Evolutionary conservation across 2,113 vertebrate genomes (phyloP), one percentile per base, ranked within the genome.

Genomic region (Sebastes schlegelii): DNA sequence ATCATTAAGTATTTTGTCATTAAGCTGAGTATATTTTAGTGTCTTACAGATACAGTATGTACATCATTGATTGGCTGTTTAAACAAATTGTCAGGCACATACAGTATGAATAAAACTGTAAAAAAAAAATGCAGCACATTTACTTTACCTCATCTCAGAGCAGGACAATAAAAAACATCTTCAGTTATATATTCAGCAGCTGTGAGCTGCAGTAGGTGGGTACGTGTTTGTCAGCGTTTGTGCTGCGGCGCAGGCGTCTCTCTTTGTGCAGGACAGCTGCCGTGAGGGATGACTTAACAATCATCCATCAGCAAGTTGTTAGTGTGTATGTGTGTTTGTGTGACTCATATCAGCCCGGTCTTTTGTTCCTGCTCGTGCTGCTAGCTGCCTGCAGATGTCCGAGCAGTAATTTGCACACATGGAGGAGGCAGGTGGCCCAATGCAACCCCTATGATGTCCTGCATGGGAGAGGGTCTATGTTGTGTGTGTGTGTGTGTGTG

Each of bases 261-360:
- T 85, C 80, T 90, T 79, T 91, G 87, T 90, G 77, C 65, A 23
- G 84, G 77, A 84, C 88, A 88, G 91, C 91, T 90, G 89, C 90
- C 17, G 43, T 60, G 67, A 88, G 80, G 51, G 57, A 87, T 78
- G 75, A 89, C 82, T 92, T 82, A 87, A 89, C 88, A 88, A 79
- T 80, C 85, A 66, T 91, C 90, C 57, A 79, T 94, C 90, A 91
- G 83, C 91, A 83, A 71, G 85, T 85, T 89, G 74, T 86, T 65
- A 45, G 68, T 75, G 42, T 69, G 19, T 78, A 61, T 78, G 87
- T 58, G 73, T 72, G 66, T 74, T 43, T 66, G 26, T 77, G 72
- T 74, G 86, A 84, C 82, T 84, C 86, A 78, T 78, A 74, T 83
- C 89, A 80, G 80, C 64, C 61, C 6, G 0, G 6, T 65, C 86